Percentiles rank a stretch among this genome's conserved stretches.
phyloP scores from a whole-genome alignment of 2,113 vertebrate species.

The Bostrychus sinensis region DNA sequence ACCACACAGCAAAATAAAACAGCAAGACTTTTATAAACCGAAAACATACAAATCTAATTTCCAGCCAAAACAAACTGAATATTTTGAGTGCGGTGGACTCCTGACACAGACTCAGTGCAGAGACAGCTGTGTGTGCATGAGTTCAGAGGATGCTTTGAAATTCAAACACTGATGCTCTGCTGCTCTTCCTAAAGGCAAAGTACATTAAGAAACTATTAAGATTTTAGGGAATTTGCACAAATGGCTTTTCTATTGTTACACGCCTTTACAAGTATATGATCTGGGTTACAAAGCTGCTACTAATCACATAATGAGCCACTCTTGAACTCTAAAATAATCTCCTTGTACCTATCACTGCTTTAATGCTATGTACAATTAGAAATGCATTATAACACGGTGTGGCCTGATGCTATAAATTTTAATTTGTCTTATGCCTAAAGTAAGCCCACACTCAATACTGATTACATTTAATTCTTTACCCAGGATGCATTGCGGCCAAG shows the following conservation, averaged over 20 bases:
- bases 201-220: conserved; percentile 12
- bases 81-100: conserved; percentile 2
- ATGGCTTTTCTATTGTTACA: conserved; percentile 20
- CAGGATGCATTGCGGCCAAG: conserved; percentile 51
- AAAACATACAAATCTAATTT: neutral
- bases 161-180: conserved; percentile 18
- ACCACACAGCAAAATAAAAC: neutral
- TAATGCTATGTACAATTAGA: conserved; percentile 64
- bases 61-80: neutral
- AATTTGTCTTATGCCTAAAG: conserved; percentile 69
- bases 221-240: neutral
- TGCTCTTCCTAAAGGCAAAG: conserved; percentile 13
- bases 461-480: conserved; percentile 68
- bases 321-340: conserved; percentile 36
- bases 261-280: conserved; percentile 11
- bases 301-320: conserved; percentile 50
- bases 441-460: conserved; percentile 65
- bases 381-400: conserved; percentile 45
- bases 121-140: neutral
- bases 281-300: conserved; percentile 36
- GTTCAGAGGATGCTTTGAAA: conserved; percentile 53
- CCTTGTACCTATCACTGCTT: conserved; percentile 46
- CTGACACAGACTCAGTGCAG: neutral
- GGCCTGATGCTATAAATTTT: conserved; percentile 61
- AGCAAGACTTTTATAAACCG: neutral